Base-by-base conservation (phyloP, 2,888 invertebrate species). In the Byasa hedistus region DNA sequence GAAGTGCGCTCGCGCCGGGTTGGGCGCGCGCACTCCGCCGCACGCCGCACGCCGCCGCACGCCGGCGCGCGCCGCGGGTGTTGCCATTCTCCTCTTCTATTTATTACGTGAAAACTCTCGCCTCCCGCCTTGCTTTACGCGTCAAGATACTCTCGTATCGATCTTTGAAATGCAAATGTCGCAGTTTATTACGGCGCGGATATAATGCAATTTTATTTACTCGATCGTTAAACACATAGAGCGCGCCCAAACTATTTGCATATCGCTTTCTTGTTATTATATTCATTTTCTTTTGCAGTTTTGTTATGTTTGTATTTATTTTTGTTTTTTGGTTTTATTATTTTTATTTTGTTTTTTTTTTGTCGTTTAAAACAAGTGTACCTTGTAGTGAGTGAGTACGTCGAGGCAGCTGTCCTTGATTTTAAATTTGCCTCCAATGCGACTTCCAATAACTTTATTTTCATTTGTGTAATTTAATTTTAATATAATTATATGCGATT, bases 301-400 rank as follows among this genome's bases (percentile, higher is more conserved):
- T 82, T 85, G 87, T 89, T 90, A 84, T 91, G 91, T 91, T 91
- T 91, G 91, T 90, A 89, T 91, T 87, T 91, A 89, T 91, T 91
- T 91, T 89, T 88, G 88, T 86, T 84, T 83, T 84, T 83, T 84
- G 82, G 79, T 86, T 86, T 58, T 87, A 84, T 82, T 82, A 76
- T 81, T 77, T 78, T 81, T 83, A 80, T 86, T 82, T 84, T 84
- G 79, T 86, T 88, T 63, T 67, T 60, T 66, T 59, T 62, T 63
- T 59, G 63, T 84, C 79, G 81, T 81, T 81, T 86, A 85, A 81
- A 84, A 80, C 79, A 81, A 77, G 78, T 80, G 75, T 79, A 79
- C 78, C 78, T 70, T 69, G 69, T 64, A 64, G 63, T 64, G 57
- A 64, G 63, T 64, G 57, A 64, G 73, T 72, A 64, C 68, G 74